phyloP scores from a whole-genome alignment of 2,797 vertebrate species.

The Karalla daura region DNA sequence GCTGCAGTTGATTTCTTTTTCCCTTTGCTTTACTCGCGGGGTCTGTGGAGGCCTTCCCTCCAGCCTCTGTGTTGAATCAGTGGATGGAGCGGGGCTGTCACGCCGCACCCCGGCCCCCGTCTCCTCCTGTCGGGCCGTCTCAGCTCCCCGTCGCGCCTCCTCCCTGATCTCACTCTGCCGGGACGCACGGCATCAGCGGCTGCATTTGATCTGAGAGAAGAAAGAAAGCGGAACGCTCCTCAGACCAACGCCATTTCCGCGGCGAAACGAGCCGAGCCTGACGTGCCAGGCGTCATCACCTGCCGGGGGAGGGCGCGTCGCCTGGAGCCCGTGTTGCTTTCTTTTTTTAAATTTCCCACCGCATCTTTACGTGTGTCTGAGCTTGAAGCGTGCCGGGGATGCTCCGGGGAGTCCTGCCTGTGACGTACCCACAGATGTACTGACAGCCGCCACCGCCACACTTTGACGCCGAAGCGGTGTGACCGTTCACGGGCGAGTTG shows the following conservation, averaged over 20 bases:
- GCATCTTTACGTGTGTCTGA: too few relatives aligned
- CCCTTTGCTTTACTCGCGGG: neutral
- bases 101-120: slow-evolving; percentile 43
- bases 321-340: too few relatives aligned
- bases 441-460: neutral
- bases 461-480: neutral
- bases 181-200: slow-evolving; percentile 30
- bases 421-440: neutral
- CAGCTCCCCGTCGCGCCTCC: slow-evolving; percentile 50
- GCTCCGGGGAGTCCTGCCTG: neutral
- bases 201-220: slow-evolving; percentile 61
- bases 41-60: slow-evolving; percentile 23
- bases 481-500: neutral
- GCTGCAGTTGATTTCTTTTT: neutral
- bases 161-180: slow-evolving; percentile 73
- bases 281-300: slow-evolving; percentile 1
- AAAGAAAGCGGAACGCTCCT: slow-evolving; percentile 44
- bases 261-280: slow-evolving; percentile 43
- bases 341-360: neutral
- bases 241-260: slow-evolving; percentile 46
- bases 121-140: slow-evolving; percentile 48
- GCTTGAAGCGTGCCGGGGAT: neutral
- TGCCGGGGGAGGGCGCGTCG: neutral
- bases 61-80: slow-evolving; percentile 34
- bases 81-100: too few relatives aligned